A percentile compares a stretch with the other conserved stretches of the same genome.
These are phyloP conservation scores for Tortricodes alternella DNA, from an alignment of 2,888 invertebrate genomes.

Conservation along the genomic window DNA sequence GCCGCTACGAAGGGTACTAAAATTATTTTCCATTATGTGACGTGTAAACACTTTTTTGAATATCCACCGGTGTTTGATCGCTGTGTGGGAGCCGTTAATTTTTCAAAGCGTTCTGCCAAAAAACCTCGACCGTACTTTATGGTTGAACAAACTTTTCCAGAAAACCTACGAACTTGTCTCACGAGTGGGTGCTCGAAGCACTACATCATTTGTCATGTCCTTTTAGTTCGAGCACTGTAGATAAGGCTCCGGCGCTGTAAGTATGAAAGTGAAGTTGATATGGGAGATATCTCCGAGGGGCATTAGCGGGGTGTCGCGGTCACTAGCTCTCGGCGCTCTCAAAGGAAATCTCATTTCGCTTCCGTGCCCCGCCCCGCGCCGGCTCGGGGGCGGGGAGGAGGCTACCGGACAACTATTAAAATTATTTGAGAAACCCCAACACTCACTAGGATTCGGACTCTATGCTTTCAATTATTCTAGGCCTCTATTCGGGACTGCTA, in stretches of 20 bases:
- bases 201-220: slow-evolving; percentile 24
- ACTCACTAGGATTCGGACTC: neutral
- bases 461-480: neutral
- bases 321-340: slow-evolving; percentile 58
- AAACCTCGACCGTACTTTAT: no score
- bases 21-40: no score
- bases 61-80: no score
- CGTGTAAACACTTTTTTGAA: no score
- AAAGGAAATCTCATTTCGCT: slow-evolving; percentile 80
- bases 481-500: no score
- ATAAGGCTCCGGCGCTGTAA: slow-evolving; percentile 5
- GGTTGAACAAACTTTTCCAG: no score
- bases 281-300: slow-evolving; percentile 54
- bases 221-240: slow-evolving; percentile 19
- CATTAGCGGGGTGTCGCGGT: slow-evolving; percentile 57
- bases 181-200: slow-evolving; percentile 8
- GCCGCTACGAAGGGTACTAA: no score
- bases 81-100: no score
- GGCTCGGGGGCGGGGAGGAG: no score
- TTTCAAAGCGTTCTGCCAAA: no score
- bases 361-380: slow-evolving; percentile 38
- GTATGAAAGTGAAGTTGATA: slow-evolving; percentile 36
- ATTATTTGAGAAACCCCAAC: slow-evolving; percentile 58
- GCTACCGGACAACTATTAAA: slow-evolving; percentile 73
- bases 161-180: neutral